Base-by-base conservation (phyloP, 2,113 vertebrate species). In the Ctenodactylus gundi region DNA sequence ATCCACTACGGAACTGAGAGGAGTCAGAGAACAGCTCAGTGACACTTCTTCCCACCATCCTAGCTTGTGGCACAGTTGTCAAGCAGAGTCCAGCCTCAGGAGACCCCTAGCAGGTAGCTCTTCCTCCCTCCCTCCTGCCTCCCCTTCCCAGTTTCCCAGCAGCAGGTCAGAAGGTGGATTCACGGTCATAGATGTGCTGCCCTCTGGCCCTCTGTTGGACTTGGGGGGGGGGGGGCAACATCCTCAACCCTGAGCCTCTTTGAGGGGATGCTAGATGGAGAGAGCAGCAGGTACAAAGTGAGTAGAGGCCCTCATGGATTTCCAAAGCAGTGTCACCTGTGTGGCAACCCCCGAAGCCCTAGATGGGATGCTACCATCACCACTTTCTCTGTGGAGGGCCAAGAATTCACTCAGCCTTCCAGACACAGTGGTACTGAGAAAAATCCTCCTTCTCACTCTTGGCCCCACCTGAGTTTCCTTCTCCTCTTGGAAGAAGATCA, bases 321-420 rank as follows among this genome's bases (percentile, higher is more conserved):
- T 39, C 18, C 4, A 34, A 51, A 23, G 58, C 25, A n/a, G 27
- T 3, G 1, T 44, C 15, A 3, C 51, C 20, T 2, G 3, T 2
- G 9, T 11, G 13, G 58, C 9, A n/a, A 36, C 18, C 67, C 46
- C 53, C 55, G 29, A 53, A 64, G 53, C 39, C 34, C 7, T 9
- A 4, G 1, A 15, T 27, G 34, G n/a, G 15, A 21, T 7, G 1
- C 60, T 3, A 10, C 21, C 44, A 13, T 27, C 6, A n/a, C 14
- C 34, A 14, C 4, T 10, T 31, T 58, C 41, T 27, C 20, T 25
- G 7, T 4, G 34, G 4, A 68, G 34, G 6, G 17, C 21, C 65
- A 1, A 25, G 5, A n/a, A 36, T 57, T 2, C 23, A 18, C 25
- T 15, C 25, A 27, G 14, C 65, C 64, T 53, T 58, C 70, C 78